Conservation (phyloP, 1,140 invertebrate genomes). For the Drosophila ohnishii region DNA sequence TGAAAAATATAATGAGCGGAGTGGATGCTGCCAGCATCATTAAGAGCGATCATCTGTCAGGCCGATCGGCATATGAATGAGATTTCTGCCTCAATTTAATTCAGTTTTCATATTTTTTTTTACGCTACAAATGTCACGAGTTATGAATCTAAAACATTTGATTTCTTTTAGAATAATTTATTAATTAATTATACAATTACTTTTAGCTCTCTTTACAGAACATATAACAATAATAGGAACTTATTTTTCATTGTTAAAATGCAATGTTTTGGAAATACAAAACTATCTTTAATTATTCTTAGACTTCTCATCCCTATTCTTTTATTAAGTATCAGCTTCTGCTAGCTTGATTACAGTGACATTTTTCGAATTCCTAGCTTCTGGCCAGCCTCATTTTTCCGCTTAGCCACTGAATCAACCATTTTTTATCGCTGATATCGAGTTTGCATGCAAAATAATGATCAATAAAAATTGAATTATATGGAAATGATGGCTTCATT, state of each 20-base stretch:
- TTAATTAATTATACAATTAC: no score
- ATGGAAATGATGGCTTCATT: background rate
- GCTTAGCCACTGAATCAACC: background rate
- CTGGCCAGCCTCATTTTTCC: background rate
- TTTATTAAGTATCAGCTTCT: background rate
- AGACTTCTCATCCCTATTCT: no score
- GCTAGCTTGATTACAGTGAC: background rate
- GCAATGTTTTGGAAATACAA: background rate
- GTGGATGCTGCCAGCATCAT: conserved; percentile 63
- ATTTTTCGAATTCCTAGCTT: background rate
- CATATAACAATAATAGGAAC: no score
- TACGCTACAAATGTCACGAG: background rate
- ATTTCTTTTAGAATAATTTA: background rate
- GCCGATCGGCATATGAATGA: conserved; percentile 36
- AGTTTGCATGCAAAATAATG: background rate
- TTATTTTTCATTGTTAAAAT: no score
- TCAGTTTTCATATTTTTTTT: conserved; percentile 19
- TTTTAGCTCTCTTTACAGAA: no score
- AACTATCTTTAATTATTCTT: background rate
- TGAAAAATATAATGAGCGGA: conserved; percentile 74
- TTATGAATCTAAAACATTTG: background rate
- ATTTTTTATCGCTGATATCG: background rate
- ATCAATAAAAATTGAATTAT: background rate
- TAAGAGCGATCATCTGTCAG: conserved; percentile 74
- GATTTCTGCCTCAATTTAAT: conserved; percentile 57